A percentile compares a stretch with the other conserved stretches of the same genome.
phyloP scores from a whole-genome alignment of 1,140 invertebrate species.

The Coptotermes formosanus region DNA sequence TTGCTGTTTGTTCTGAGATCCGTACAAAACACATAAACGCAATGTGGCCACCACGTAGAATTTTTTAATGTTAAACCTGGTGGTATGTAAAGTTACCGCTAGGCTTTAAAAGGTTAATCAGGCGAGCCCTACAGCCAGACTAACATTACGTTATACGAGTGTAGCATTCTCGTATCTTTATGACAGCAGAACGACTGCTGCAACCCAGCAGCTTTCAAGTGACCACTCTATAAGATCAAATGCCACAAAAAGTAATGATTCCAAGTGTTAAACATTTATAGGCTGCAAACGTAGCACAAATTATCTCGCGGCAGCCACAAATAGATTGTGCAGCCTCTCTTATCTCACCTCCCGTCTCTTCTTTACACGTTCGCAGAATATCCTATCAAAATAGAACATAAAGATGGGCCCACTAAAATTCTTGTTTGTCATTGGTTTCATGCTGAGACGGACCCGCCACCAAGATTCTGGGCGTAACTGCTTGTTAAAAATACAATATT shows the following conservation, averaged over 20 bases:
- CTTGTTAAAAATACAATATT: not conserved
- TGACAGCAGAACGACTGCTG: not conserved
- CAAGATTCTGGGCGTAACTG: not conserved
- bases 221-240: not conserved
- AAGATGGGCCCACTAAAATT: not conserved
- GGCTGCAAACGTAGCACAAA: not conserved
- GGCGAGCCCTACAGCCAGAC: no score
- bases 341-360: not conserved
- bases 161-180: no score
- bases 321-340: not conserved
- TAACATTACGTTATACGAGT: no score
- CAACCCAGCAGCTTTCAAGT: not conserved
- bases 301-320: not conserved
- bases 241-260: not conserved
- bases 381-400: not conserved
- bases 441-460: not conserved
- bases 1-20: no score
- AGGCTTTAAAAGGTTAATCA: no score
- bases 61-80: no score
- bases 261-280: not conserved
- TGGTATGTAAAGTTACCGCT: no score
- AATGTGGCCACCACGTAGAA: no score
- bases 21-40: no score
- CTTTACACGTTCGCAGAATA: not conserved
- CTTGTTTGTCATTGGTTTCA: not conserved